Evolutionary conservation across 2,888 invertebrate species (phyloP), one percentile per base, ranked within the genome.

Genomic region (Drosophila setosimentum): DNA sequence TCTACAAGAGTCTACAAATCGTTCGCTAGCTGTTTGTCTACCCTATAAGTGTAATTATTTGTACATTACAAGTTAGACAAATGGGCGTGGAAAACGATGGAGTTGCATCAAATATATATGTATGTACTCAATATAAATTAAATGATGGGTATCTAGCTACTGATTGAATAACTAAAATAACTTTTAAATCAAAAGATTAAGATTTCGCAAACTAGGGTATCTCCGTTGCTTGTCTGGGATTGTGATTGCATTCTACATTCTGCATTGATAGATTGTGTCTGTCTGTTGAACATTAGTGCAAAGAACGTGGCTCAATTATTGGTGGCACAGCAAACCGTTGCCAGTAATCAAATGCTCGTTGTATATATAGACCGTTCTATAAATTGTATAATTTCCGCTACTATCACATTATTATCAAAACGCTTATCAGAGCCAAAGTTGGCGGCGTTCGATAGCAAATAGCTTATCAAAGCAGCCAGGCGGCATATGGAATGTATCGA

Each of bases 321-420:
- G 4, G 24, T 16, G 65, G 35, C 59, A 55, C 37, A 53, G 16
- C 45, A 48, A 37, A 68, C 61, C 58, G 68, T 68, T 68, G 51
- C 42, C 51, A 53, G 57, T 33, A 45, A 18, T 55, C 29, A 51
- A 45, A 16, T 24, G 21, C 45, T 24, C 42, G 21, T 21, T 29
- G 55, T 6, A 24, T 54, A 32, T 8, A 5, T 29, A 37, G 60
- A 42, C 67, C 68, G 86, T 78, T 88, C 75, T 83, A 80, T 78
- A 80, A 83, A 86, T 78, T 66, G 67, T 75, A 68, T 62, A 58
- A 73, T 83, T 84, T 89, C 87, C 89, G 84, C 68, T 74, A 35
- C 37, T 33, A 54, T 32, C 32, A 40, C 55, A 80, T 51, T 83
- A 80, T 51, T 83, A 79, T 82, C 83, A 69, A 49, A 67, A 24